Evolutionary conservation across 2,888 invertebrate genomes (phyloP).

Genomic region (Callosobruchus maculatus): DNA sequence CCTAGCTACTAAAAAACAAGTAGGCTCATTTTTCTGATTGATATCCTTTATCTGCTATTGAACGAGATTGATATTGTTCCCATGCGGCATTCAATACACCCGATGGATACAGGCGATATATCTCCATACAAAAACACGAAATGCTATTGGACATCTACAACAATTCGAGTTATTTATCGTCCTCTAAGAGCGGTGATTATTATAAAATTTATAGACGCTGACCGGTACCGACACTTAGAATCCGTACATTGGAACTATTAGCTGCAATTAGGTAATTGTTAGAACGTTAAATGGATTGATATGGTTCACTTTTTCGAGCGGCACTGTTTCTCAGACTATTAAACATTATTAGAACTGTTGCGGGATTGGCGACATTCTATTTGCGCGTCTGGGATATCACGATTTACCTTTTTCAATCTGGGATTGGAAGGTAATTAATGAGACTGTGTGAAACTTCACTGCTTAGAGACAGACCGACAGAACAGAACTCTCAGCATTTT

Average conservation of each 20-base stretch:
- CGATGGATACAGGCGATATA: not conserved
- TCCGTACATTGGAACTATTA: not conserved
- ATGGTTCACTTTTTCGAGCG: not conserved
- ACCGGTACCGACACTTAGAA: not conserved
- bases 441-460: not conserved
- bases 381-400: not conserved
- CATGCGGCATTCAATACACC: not conserved
- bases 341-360: not conserved
- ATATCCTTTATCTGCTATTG: not conserved
- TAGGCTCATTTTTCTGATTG: not conserved
- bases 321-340: not conserved
- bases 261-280: not conserved
- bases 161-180: not conserved
- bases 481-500: no score
- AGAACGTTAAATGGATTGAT: not conserved
- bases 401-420: not conserved
- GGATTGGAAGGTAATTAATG: not conserved
- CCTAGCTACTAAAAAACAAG: not conserved
- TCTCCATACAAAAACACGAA: not conserved
- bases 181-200: not conserved
- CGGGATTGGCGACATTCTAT: not conserved
- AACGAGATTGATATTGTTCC: not conserved
- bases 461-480: no score
- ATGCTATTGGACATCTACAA: not conserved
- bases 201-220: not conserved